Conservation (phyloP, 2,113 vertebrate genomes). For the Eublepharis macularius region DNA sequence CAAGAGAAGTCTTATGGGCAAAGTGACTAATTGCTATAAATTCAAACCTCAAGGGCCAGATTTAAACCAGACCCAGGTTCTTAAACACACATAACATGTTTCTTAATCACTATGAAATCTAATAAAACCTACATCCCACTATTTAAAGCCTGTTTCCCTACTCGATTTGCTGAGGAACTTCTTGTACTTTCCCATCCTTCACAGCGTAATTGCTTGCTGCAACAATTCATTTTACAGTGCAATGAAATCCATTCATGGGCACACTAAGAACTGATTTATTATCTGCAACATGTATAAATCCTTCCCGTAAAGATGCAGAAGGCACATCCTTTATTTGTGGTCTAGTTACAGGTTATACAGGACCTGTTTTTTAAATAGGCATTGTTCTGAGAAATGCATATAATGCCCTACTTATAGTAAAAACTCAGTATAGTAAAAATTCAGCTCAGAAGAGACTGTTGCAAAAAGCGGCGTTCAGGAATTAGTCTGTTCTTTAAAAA, state of each 20-base stretch:
- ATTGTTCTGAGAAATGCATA: not conserved
- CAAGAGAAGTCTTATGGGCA: not conserved
- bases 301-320: not conserved
- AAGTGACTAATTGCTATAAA: not conserved
- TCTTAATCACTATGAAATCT: not conserved
- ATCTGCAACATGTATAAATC: not conserved
- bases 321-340: not conserved
- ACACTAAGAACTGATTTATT: constrained; percentile 8
- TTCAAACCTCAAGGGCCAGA: not conserved
- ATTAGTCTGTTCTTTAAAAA: not conserved
- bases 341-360: not conserved
- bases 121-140: not conserved
- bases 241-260: not conserved
- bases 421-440: not conserved
- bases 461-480: not conserved
- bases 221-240: not conserved
- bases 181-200: not conserved
- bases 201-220: not conserved
- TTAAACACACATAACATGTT: not conserved
- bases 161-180: not conserved
- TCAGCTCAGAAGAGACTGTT: not conserved
- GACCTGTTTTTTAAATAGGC: not conserved
- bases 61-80: constrained; percentile 3
- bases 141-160: not conserved
- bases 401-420: not conserved